Percentiles rank a stretch among this genome's conserved stretches.
Conservation (phyloP, 2,797 vertebrate species). For the Syngnathus rostellatus region DNA sequence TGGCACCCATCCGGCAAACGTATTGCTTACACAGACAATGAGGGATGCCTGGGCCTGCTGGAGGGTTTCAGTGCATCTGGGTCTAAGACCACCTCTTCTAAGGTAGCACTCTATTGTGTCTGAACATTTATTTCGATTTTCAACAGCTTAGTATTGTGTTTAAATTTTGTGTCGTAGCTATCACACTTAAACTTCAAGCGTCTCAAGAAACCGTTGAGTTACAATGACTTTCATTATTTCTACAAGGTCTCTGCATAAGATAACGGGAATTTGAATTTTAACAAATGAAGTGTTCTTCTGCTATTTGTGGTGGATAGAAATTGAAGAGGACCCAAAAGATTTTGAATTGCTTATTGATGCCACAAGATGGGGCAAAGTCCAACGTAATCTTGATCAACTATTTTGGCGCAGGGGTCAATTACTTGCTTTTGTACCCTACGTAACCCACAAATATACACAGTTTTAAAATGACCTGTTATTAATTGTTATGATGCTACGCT, state of each 20-base stretch:
- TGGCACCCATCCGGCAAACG: conserved; percentile 81
- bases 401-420: too few relatives aligned
- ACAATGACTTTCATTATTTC: too few relatives aligned
- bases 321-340: too few relatives aligned
- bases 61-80: conserved; percentile 64
- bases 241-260: too few relatives aligned
- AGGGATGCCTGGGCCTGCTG: conserved; percentile 89
- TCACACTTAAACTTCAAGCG: background rate
- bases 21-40: conserved; percentile 85
- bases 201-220: background rate
- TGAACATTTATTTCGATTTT: background rate
- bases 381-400: too few relatives aligned
- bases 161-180: background rate
- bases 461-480: background rate
- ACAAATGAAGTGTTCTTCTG: too few relatives aligned
- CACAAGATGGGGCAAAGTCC: too few relatives aligned
- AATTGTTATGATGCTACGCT: too few relatives aligned
- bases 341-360: too few relatives aligned
- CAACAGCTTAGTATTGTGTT: background rate
- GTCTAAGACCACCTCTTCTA: conserved; percentile 18
- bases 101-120: conserved; percentile 23
- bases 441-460: background rate
- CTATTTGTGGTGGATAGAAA: too few relatives aligned
- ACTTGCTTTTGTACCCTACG: too few relatives aligned
- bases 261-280: too few relatives aligned